Base-by-base conservation (phyloP, 2,888 invertebrate species). In the Heliconius aoede region DNA sequence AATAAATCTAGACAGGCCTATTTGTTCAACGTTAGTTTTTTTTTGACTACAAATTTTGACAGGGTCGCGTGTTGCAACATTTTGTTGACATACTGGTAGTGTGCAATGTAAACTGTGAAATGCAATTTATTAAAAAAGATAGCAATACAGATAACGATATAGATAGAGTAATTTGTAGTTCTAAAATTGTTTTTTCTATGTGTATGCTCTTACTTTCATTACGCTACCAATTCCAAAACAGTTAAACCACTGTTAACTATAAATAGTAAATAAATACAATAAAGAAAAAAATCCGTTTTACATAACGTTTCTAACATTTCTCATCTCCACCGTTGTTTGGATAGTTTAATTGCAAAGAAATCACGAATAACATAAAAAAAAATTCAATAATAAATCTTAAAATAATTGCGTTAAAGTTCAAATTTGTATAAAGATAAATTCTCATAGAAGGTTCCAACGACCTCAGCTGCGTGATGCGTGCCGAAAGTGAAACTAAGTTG, bases 401-500 rank as follows among this genome's bases (percentile, higher is more conserved):
- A 3, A 13, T 0, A 9, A 9, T 32, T 1, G 0, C 0, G 0
- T 65, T 75, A 78, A 69, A 73, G 76, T 61, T 61, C 21, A 71
- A 73, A 71, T 65, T 76, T 3, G 26, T 36, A 40, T 55, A 65
- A 11, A 24, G 40, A 40, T 68, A 55, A 62, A 21, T 21, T 62
- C 21, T 55, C 60, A 68, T 61, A 40, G 58, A 60, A 69, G 76
- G 77, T 78, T 79, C 80, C 82, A 85, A 84, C 84, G 83, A 86
- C 85, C 81, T 81, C 84, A 82, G 83, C 81, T 78, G 81, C 78
- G 82, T 84, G 83, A 83, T 84, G 83, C 83, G 81, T 82, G 83
- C 83, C 78, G 86, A 89, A 89, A 90, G 90, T 89, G 89, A 86
- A 86, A 86, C 84, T 79, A 58, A 67, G 73, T 74, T 76, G 69